Percentiles rank a stretch among this genome's conserved stretches.
These are phyloP conservation scores for Bolinopsis microptera DNA, from an alignment of 37 sponge, comb jelly and placozoan genomes.

Conservation along the genomic window DNA sequence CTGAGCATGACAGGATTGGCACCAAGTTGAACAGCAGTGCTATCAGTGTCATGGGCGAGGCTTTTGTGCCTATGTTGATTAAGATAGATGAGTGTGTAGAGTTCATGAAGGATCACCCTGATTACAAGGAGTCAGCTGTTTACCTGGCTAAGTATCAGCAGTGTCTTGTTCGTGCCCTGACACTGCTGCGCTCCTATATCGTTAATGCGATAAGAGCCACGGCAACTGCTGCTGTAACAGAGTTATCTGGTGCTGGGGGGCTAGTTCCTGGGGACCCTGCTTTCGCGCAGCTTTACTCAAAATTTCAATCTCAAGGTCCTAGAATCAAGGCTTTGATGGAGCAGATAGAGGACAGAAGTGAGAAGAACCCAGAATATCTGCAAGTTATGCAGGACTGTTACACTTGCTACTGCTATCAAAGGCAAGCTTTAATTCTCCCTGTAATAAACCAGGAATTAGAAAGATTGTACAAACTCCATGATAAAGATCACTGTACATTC, in stretches of 20 bases:
- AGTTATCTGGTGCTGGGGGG: background rate
- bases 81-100: constrained; percentile 93
- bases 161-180: constrained; percentile 79
- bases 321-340: constrained; percentile 52
- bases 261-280: background rate
- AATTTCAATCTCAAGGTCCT: constrained; percentile 42
- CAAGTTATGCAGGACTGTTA: constrained; percentile 64
- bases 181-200: constrained; percentile 78
- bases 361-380: constrained; percentile 31
- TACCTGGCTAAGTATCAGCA: constrained; percentile 87
- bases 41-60: constrained; percentile 74
- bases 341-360: constrained; percentile 56
- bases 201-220: constrained; percentile 71
- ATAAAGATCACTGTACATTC: constrained; percentile 33
- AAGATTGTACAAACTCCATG: constrained; percentile 52
- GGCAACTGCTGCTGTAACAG: background rate
- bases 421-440: constrained; percentile 27
- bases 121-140: constrained; percentile 92
- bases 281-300: constrained; percentile 50
- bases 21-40: constrained; percentile 76
- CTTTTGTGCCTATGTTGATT: constrained; percentile 80
- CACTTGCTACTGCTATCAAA: constrained; percentile 60
- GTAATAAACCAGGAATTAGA: constrained; percentile 3
- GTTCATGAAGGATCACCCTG: constrained; percentile 84
- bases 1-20: constrained; percentile 92